A percentile compares a stretch with the other conserved stretches of the same genome.
Evolutionary conservation across 2,797 vertebrate genomes (phyloP).

Genomic region (Syngnathus rostellatus): DNA sequence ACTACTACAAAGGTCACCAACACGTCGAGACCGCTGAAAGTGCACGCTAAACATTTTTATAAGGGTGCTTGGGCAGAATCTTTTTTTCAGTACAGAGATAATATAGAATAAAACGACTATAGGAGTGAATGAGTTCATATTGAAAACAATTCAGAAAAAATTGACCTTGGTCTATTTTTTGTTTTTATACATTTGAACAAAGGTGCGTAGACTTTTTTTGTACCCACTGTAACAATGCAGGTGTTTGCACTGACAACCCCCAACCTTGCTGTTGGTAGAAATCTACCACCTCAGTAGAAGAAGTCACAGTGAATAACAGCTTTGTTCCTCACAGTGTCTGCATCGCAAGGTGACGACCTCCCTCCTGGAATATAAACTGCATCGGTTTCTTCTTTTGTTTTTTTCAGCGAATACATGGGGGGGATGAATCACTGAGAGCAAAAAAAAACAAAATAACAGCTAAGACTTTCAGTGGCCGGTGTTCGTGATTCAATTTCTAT

Average conservation of each 20-base stretch:
- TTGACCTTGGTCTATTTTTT: no score
- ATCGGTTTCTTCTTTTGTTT: slow-evolving; percentile 31
- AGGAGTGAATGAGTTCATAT: no score
- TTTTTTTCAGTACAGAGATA: no score
- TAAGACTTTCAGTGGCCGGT: slow-evolving; percentile 24
- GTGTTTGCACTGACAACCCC: slow-evolving; percentile 19
- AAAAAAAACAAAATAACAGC: background rate
- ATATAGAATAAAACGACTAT: no score
- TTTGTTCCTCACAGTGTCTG: slow-evolving; percentile 32
- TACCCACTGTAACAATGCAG: slow-evolving; percentile 12
- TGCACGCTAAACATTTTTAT: slow-evolving; percentile 28
- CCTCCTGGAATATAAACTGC: slow-evolving; percentile 46
- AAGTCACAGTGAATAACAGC: slow-evolving; percentile 40
- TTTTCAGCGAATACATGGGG: slow-evolving; percentile 23
- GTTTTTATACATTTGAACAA: no score
- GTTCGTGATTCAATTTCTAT: slow-evolving; percentile 70
- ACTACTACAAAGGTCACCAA: slow-evolving; percentile 43
- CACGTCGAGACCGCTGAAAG: slow-evolving; percentile 28
- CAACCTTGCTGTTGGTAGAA: slow-evolving; percentile 16
- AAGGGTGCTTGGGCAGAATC: slow-evolving; percentile 3
- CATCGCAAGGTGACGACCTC: slow-evolving; percentile 50
- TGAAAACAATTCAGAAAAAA: no score
- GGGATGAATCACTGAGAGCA: slow-evolving; percentile 46
- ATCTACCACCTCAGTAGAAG: slow-evolving; percentile 34
- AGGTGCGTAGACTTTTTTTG: no score